A percentile compares a stretch with the other conserved stretches of the same genome.
These are phyloP conservation scores for Karalla daura DNA, from an alignment of 2,797 vertebrate species.

Conservation along the genomic window DNA sequence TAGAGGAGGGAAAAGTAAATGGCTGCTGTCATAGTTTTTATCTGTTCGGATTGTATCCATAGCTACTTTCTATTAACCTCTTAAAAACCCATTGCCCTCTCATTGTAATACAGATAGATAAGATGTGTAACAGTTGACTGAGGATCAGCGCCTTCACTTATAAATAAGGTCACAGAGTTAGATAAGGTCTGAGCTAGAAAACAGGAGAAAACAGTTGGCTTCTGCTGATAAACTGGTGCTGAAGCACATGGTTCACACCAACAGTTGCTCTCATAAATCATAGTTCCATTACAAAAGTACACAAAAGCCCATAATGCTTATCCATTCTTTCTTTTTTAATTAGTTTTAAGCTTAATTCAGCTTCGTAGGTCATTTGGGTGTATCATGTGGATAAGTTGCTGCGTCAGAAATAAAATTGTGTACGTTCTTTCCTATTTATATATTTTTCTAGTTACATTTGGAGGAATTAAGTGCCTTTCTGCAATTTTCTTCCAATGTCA, in stretches of 20 bases:
- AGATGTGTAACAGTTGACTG: slow-evolving; percentile 42
- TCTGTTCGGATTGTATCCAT: slow-evolving; percentile 69
- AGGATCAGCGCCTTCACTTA: slow-evolving; percentile 38
- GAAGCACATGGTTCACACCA: slow-evolving; percentile 40
- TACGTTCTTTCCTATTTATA: background rate
- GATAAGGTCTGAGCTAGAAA: slow-evolving; percentile 55
- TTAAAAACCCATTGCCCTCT: slow-evolving; percentile 51
- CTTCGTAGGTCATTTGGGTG: slow-evolving; percentile 52
- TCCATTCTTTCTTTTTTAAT: slow-evolving; percentile 56
- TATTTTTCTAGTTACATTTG: no score
- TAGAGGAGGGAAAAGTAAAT: slow-evolving; percentile 43
- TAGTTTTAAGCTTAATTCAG: slow-evolving; percentile 47
- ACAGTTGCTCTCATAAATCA: slow-evolving; percentile 72
- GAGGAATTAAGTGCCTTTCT: slow-evolving; percentile 6
- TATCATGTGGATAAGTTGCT: slow-evolving; percentile 24
- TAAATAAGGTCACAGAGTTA: slow-evolving; percentile 44
- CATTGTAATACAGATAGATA: slow-evolving; percentile 48
- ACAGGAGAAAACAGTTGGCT: slow-evolving; percentile 54
- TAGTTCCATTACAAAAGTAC: slow-evolving; percentile 68
- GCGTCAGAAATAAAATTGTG: slow-evolving; percentile 25
- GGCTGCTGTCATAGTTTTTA: slow-evolving; percentile 59
- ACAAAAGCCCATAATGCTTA: slow-evolving; percentile 44
- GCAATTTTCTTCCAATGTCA: slow-evolving; percentile 13
- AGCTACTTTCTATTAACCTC: slow-evolving; percentile 65
- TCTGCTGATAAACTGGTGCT: slow-evolving; percentile 65